Percentiles rank a stretch among this genome's conserved stretches.
These are phyloP conservation scores for Caerostris extrusa DNA, from an alignment of 1,140 invertebrate genomes.

Conservation along the genomic window DNA sequence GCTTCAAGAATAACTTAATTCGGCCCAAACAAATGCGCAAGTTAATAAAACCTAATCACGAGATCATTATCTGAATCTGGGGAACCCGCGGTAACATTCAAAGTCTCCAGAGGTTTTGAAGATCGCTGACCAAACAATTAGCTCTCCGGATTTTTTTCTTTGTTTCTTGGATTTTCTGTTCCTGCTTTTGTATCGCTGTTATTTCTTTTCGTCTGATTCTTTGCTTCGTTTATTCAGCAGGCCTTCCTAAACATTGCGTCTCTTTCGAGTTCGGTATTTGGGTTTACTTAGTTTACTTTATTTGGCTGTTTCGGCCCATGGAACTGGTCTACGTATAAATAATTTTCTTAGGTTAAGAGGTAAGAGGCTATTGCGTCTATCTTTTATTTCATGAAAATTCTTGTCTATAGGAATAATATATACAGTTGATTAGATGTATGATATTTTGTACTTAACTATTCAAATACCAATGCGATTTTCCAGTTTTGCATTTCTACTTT, in stretches of 20 bases:
- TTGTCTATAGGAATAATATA: too few species aligned
- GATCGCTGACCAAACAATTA: conserved; percentile 76
- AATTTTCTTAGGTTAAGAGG: background rate
- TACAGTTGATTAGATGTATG: too few species aligned
- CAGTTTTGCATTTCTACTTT: too few species aligned
- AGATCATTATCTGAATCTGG: conserved; percentile 71
- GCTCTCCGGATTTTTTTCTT: conserved; percentile 37
- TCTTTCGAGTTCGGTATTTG: background rate
- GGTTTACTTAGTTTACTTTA: conserved; percentile 57
- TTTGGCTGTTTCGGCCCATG: conserved; percentile 18
- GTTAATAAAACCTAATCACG: conserved; percentile 74
- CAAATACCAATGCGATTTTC: too few species aligned
- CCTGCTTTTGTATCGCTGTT: conserved; percentile 25
- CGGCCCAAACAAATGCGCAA: conserved; percentile 52
- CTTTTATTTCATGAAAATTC: too few species aligned
- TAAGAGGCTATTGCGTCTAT: too few species aligned
- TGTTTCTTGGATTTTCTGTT: background rate
- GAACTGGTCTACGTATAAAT: background rate
- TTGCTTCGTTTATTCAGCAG: conserved; percentile 13
- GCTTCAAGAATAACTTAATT: conserved; percentile 17
- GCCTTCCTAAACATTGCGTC: conserved; percentile 40
- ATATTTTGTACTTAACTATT: too few species aligned
- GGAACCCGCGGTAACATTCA: conserved; percentile 69
- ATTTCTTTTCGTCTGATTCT: conserved; percentile 51
- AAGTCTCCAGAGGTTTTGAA: conserved; percentile 54